Evolutionary conservation across 2,113 vertebrate species (phyloP), one percentile per base, ranked within the genome.

Genomic region (Lophochroa leadbeateri): DNA sequence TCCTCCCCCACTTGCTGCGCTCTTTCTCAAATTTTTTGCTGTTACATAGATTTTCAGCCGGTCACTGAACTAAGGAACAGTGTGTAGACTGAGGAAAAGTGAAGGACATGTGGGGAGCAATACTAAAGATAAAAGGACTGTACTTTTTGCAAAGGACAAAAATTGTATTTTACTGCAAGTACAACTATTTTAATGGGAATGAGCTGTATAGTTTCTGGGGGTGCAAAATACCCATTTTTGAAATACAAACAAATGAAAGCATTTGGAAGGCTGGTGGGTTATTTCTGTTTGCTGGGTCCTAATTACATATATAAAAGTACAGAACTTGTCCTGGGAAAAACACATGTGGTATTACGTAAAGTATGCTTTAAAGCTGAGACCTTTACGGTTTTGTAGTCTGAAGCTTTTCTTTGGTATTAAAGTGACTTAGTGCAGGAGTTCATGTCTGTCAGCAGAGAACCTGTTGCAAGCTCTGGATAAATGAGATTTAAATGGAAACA

Each of bases 201-300:
- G 0, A 82, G 31, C 41, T 68, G 10, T 43, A 2, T 33, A 20
- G 10, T 17, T 7, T 72, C 19, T 28, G 31, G 80, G 8, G 13
- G 5, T 47, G 25, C 1, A 0, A 55, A 43, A 28, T 25, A 9
- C 5, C 11, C 0, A 0, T 0, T 46, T 77, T 44, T 86, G 47
- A 52, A 93, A 35, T 60, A 23, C 5, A 83, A 52, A 35, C 13
- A 24, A 31, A 18, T 46, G 7, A 75, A 96, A 85, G 17, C 8
- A 15, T n/a, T 49, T 60, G 25, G 14, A 41, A 82, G 33, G 23
- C 19, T 55, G 12, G 6, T 80, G 19, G 43, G 3, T 74, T 53
- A 10, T 64, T 75, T 90, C 68, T 88, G 17, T 58, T 11, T 82
- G 4, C 20, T 46, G 52, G 4, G 7, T 65, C 21, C 21, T 84